Base-by-base conservation (phyloP, 2,797 vertebrate genomes). In the Oreonectes daqikongensis region DNA sequence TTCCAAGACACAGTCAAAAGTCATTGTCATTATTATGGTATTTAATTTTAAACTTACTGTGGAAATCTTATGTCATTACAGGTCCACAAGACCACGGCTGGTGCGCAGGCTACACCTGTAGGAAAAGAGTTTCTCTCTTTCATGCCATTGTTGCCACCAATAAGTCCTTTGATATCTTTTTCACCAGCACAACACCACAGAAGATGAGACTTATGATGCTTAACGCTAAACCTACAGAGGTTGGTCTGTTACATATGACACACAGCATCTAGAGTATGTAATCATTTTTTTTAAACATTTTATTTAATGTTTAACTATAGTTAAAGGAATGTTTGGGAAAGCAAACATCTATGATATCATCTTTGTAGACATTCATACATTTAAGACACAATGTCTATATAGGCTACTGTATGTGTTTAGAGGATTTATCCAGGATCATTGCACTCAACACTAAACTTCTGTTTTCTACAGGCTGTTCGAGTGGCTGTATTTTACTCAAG, bases 11-110 rank as follows among this genome's bases (percentile, higher is more conserved):
- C 38, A 40, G 32, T 6, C 32, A 7, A 32, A 1, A 0, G 2
- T 40, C 38, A 20, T 4, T 65, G 11, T 10, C 2, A 65, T 22
- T 22, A 0, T 2, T 48, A 11, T 0, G 40, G 2, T 35, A 17
- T 26, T 20, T 20, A 8, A 14, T 3, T 53, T 14, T 42, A 14
- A 11, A 42, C 40, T 14, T 0, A 42, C 40, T 42, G 12, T 14
- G 40, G 1, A 42, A 2, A 30, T 61, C 63, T 1, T 44, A 17
- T 78, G 22, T 75, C 40, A 53, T 1, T 30, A 0, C 87, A 96
- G 95, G 95, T 12, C 95, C 95, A 42, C 95, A 95, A 84, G 95
- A 96, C 75, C 95, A 96, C 4, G 94, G 95, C 17, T 95, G 95
- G 95, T 96, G 95, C 50, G 73, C 87, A 0, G 95, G 95, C 28